These are phyloP conservation scores for Anarhynchus alexandrinus DNA, from an alignment of 2,113 vertebrate genomes.

Conservation along the genomic window DNA sequence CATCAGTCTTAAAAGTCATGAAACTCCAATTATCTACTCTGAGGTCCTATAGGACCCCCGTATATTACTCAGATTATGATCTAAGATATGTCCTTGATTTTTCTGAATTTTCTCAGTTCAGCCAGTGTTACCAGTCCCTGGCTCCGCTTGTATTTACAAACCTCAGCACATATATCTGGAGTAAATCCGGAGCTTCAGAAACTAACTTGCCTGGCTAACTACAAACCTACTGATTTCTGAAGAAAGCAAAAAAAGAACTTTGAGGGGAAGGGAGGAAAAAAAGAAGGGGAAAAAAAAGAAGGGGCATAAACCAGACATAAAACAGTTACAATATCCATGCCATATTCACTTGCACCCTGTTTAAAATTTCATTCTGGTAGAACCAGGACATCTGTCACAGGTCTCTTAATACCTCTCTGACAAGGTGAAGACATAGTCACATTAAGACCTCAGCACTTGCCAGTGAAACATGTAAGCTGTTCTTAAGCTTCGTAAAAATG, in stretches of 20 bases:
- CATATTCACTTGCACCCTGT: background rate
- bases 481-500: background rate
- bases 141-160: background rate
- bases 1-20: background rate
- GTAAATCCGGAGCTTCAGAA: background rate
- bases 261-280: rapidly evolving
- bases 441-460: background rate
- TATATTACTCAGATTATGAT: background rate
- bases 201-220: background rate
- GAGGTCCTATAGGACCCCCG: background rate
- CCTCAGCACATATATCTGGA: background rate
- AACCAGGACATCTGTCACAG: background rate
- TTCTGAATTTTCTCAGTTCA: background rate
- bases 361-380: constrained; percentile 20
- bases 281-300: rapidly evolving
- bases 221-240: background rate
- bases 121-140: background rate
- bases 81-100: background rate
- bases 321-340: background rate
- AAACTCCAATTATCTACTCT: background rate
- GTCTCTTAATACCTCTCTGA: background rate
- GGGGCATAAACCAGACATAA: background rate
- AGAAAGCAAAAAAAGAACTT: background rate
- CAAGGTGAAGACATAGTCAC: background rate
- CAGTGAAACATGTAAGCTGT: background rate